Percentiles rank a stretch among this genome's conserved stretches.
These are phyloP conservation scores for Phaenicophaeus curvirostris DNA, from an alignment of 2,797 vertebrate species.

Conservation along the genomic window DNA sequence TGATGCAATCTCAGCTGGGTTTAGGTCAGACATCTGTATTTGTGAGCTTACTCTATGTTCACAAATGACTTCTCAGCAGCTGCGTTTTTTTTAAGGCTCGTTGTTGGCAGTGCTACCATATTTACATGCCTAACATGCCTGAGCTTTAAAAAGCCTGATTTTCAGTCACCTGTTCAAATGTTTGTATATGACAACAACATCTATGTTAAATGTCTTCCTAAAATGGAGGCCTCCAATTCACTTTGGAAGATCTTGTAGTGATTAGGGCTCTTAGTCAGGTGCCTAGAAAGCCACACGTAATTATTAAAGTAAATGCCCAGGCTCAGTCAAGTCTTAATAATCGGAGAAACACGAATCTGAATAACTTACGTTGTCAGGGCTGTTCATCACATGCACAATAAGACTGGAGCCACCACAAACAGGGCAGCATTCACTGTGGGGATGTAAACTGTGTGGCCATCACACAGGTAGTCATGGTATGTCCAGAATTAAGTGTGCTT, in stretches of 20 bases:
- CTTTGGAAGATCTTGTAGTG: background rate
- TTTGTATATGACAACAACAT: rapidly evolving
- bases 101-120: background rate
- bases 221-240: background rate
- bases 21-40: background rate
- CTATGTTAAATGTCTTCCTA: background rate
- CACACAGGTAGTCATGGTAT: background rate
- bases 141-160: background rate
- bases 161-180: background rate
- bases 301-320: background rate
- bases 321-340: background rate
- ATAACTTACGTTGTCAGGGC: background rate
- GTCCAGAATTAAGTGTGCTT: background rate
- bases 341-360: background rate
- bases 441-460: background rate
- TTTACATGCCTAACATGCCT: background rate
- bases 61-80: background rate
- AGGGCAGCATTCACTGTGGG: background rate
- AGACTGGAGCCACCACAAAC: background rate
- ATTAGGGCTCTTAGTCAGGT: background rate
- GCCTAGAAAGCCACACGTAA: background rate
- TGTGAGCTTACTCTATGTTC: background rate
- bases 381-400: background rate
- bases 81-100: background rate
- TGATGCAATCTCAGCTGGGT: background rate